Evolutionary conservation across 2,797 vertebrate genomes (phyloP).

Genomic region (Antrozous pallidus): DNA sequence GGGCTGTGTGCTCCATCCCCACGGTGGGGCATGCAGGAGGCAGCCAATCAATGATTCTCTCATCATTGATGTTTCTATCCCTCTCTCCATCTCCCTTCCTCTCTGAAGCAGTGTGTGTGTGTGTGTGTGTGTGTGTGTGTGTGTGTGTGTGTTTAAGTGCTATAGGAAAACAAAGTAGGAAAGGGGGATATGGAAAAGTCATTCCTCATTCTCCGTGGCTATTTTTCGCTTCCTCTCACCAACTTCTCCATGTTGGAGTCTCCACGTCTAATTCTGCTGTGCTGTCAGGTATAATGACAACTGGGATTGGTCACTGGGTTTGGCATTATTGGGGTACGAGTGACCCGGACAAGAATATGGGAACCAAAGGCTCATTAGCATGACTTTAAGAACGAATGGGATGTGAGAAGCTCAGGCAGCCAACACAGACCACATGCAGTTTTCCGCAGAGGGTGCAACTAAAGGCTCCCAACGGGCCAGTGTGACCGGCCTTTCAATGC

Average conservation of each 20-base stretch:
- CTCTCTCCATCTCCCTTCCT: too few relatives aligned
- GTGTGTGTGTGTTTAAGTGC: too few relatives aligned
- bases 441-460: not conserved
- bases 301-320: not conserved
- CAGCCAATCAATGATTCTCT: too few relatives aligned
- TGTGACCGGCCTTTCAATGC: not conserved
- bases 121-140: too few relatives aligned
- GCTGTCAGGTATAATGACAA: not conserved
- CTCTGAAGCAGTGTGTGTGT: too few relatives aligned
- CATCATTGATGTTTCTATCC: too few relatives aligned
- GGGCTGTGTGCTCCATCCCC: too few relatives aligned
- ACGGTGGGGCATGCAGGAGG: too few relatives aligned
- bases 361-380: not conserved
- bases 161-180: not conserved
- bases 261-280: not conserved
- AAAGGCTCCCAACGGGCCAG: not conserved
- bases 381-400: not conserved
- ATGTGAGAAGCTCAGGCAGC: not conserved
- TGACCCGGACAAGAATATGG: not conserved
- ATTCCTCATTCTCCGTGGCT: not conserved
- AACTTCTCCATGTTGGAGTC: accelerated
- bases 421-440: too few relatives aligned
- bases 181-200: not conserved
- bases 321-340: not conserved
- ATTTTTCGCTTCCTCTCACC: not conserved